A percentile compares a stretch with the other conserved stretches of the same genome.
Evolutionary conservation across 2,797 vertebrate genomes (phyloP).

Genomic region (Uromys caudimaculatus): DNA sequence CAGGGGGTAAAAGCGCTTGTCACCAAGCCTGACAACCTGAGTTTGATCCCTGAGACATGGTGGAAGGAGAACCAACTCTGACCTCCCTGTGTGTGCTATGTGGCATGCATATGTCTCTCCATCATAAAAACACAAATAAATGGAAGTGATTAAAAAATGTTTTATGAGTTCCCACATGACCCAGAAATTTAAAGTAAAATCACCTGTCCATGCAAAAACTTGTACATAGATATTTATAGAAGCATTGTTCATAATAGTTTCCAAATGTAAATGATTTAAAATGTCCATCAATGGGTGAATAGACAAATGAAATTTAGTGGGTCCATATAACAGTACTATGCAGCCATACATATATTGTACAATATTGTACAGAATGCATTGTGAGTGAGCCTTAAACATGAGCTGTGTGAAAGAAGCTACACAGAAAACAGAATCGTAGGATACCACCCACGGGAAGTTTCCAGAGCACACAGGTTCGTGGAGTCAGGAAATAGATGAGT

Average conservation of each 20-base stretch:
- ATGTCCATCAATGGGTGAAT: not conserved
- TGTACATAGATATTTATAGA: not conserved
- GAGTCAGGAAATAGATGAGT: not conserved
- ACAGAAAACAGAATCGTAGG: not conserved
- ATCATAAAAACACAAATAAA: not conserved
- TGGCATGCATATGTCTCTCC: not conserved
- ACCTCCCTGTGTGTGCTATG: not conserved
- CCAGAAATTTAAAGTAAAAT: slow-evolving; percentile 50
- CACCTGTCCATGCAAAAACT: not conserved
- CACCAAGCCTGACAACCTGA: not conserved
- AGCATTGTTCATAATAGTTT: not conserved
- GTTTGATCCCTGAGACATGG: not conserved
- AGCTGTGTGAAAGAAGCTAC: not conserved
- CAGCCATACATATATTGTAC: not conserved
- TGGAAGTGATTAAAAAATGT: not conserved
- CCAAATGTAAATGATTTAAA: not conserved
- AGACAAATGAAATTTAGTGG: not conserved
- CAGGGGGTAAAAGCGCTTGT: not conserved
- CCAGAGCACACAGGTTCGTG: not conserved
- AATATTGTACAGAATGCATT: not conserved
- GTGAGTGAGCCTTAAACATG: not conserved
- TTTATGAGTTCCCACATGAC: not conserved
- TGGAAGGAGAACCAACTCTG: not conserved
- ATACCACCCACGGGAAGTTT: not conserved
- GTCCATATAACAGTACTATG: not conserved